Conservation (phyloP, 2,797 vertebrate species). For the Pseudomugil gertrudae region DNA sequence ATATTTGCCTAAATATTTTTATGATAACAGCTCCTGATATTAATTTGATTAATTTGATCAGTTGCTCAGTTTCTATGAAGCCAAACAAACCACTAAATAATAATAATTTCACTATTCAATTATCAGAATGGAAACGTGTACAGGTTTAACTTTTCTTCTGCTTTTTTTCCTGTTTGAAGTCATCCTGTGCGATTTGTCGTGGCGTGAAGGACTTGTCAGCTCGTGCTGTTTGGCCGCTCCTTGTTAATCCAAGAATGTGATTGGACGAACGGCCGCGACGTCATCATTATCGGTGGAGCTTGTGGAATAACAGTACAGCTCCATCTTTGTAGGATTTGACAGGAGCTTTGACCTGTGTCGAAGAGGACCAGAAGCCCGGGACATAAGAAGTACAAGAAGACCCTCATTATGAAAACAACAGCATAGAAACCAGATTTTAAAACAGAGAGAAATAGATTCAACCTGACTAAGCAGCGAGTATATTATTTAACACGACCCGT, state of each 20-base stretch:
- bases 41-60: not conserved
- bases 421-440: constrained; percentile 43
- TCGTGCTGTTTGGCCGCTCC: not conserved
- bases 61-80: not conserved
- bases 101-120: too few species aligned
- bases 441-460: constrained; percentile 22
- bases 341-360: constrained; percentile 80
- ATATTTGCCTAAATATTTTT: not conserved
- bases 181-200: not conserved
- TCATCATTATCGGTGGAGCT: constrained; percentile 70
- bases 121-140: too few species aligned
- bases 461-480: constrained; percentile 21
- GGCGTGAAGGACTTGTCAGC: constrained; percentile 23
- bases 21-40: not conserved
- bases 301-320: constrained; percentile 74
- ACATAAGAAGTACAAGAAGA: constrained; percentile 45
- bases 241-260: constrained; percentile 37
- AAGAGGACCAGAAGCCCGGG: constrained; percentile 60
- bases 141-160: not conserved
- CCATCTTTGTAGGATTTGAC: constrained; percentile 84
- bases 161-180: not conserved
- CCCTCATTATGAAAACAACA: constrained; percentile 51
- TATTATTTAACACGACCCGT: constrained; percentile 39
- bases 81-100: too few species aligned
- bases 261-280: constrained; percentile 60